phyloP scores from a whole-genome alignment of 2,113 vertebrate species.

The Asarcornis scutulata region DNA sequence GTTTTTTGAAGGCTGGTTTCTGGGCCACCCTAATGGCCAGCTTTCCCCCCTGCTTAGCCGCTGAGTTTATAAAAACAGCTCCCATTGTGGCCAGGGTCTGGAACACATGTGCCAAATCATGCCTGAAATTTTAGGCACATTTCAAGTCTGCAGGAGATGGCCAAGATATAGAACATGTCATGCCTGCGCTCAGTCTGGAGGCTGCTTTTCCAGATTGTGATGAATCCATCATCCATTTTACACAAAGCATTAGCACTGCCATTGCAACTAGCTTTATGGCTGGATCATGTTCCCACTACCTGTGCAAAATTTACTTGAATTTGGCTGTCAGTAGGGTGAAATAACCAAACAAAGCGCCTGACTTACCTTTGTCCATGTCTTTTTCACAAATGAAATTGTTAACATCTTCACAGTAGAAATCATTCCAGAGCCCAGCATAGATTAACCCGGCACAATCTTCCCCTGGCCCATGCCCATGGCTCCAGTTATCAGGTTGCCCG shows the following conservation, averaged over 20 bases:
- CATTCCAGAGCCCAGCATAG: slow-evolving; percentile 90
- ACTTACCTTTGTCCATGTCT: slow-evolving; percentile 82
- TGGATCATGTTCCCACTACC: background rate
- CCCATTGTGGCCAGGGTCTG: background rate
- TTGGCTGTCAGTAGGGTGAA: background rate
- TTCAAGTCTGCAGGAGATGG: background rate
- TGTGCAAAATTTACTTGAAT: background rate
- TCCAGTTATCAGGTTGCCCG: slow-evolving; percentile 95
- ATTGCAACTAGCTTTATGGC: background rate
- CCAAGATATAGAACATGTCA: background rate
- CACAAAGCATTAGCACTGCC: background rate
- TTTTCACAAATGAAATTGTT: slow-evolving; percentile 93
- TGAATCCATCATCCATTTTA: background rate
- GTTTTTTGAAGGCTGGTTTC: background rate
- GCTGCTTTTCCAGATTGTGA: background rate
- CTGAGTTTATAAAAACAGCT: background rate
- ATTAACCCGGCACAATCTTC: slow-evolving; percentile 92
- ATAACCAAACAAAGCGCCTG: background rate
- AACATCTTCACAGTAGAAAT: slow-evolving; percentile 90
- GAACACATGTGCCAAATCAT: background rate
- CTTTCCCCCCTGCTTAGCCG: background rate
- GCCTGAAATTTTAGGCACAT: background rate
- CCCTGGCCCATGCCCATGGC: slow-evolving; percentile 80
- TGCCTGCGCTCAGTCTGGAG: background rate
- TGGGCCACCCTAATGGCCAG: background rate